Evolutionary conservation across 2,888 invertebrate genomes (phyloP), one percentile per base, ranked within the genome.

Genomic region (Epirrhoe alternata): DNA sequence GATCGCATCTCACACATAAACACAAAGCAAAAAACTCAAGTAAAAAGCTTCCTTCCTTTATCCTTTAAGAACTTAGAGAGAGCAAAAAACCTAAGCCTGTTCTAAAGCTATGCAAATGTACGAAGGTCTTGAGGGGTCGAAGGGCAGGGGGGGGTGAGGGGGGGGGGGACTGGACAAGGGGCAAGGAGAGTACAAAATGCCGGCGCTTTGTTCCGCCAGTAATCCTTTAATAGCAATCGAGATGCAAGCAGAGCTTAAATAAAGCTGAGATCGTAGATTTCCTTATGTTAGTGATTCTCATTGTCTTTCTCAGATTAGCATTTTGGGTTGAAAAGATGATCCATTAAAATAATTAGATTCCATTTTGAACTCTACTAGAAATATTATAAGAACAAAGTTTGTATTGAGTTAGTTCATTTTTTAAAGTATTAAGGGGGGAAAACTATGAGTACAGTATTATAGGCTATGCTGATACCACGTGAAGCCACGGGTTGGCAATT

Each of bases 171-270:
- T 83, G 90, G 90, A 87, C 91, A 88, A 85, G 88, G 90, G 89
- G 86, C 87, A 88, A 86, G 84, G 82, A 80, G 79, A 74, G 78
- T 84, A 86, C 88, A 89, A 90, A 91, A 90, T 88, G 87, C 89
- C 89, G 85, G 83, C 88, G 87, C 90, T 92, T 90, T 90, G 89
- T 89, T 83, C 82, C 80, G 77, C 82, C 83, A 84, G 80, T 90
- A 92, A 92, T 91, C 91, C 90, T 91, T 90, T 92, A 90, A 92
- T 90, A 89, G 92, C 88, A 88, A 90, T 87, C 82, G 86, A 86
- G 74, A 74, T 76, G 77, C 75, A 77, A 69, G 74, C 74, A 64
- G 65, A 71, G 71, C 66, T 76, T 74, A 72, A 76, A 73, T 75
- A 74, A 74, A 65, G 66, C 57, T 64, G 61, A 64, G 64, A 61